Evolutionary conservation across 2,113 vertebrate genomes (phyloP).

Genomic region (Hoplias malabaricus): DNA sequence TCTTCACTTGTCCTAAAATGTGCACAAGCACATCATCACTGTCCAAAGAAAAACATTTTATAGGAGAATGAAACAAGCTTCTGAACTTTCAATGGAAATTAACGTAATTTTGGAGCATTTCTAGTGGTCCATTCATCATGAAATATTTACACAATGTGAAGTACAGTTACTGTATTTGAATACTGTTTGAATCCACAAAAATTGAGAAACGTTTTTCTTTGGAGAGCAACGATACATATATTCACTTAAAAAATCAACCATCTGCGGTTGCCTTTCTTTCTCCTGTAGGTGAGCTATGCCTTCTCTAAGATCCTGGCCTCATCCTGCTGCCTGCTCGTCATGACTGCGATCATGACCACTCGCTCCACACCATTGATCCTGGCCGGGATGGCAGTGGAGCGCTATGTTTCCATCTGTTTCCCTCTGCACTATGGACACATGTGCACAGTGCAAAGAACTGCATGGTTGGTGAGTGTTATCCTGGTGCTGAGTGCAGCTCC

Average conservation of each 20-base stretch:
- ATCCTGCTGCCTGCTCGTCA: conserved; percentile 70
- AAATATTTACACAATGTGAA: too few relatives aligned
- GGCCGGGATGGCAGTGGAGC: conserved; percentile 77
- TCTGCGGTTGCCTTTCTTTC: background rate
- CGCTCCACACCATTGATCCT: conserved; percentile 76
- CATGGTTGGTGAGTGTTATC: conserved; percentile 62
- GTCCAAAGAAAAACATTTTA: too few relatives aligned
- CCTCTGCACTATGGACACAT: conserved; percentile 70
- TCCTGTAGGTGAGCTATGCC: conserved; percentile 68
- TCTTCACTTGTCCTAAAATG: too few relatives aligned
- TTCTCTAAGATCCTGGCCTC: conserved; percentile 71
- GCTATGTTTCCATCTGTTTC: conserved; percentile 75
- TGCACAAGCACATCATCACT: too few relatives aligned
- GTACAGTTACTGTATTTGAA: too few relatives aligned
- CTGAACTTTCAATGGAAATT: too few relatives aligned
- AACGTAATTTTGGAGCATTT: too few relatives aligned
- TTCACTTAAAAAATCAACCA: background rate
- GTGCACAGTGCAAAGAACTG: conserved; percentile 69
- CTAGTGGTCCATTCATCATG: too few relatives aligned
- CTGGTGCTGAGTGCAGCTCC: conserved; percentile 57
- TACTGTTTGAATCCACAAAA: too few relatives aligned
- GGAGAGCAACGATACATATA: too few relatives aligned
- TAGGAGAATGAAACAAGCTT: too few relatives aligned
- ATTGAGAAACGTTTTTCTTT: too few relatives aligned
- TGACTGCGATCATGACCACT: conserved; percentile 71